Conservation (phyloP, 2,113 vertebrate species). For the Grammomys surdaster region DNA sequence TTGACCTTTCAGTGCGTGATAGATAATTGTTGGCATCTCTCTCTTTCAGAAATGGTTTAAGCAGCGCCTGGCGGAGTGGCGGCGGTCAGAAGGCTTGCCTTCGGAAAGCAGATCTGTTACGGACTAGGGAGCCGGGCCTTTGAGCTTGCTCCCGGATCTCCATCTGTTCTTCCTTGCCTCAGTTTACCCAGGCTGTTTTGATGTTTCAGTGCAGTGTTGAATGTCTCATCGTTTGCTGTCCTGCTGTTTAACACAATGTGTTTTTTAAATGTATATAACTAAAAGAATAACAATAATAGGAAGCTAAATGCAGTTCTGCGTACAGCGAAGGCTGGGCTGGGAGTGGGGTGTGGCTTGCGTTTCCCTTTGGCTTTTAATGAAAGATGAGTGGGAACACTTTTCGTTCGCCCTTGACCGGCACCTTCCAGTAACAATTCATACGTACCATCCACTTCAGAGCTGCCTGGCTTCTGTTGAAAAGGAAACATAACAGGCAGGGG, state of each 20-base stretch:
- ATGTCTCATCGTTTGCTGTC: constrained; percentile 75
- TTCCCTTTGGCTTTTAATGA: not conserved
- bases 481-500: not conserved
- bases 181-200: not conserved
- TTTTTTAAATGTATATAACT: constrained; percentile 85
- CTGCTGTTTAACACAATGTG: constrained; percentile 86
- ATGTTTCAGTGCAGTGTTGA: constrained; percentile 73
- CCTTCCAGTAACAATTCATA: not conserved
- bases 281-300: constrained; percentile 55
- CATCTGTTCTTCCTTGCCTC: not conserved
- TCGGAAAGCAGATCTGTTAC: constrained; percentile 93
- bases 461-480: not conserved
- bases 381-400: not conserved
- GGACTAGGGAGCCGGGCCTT: constrained; percentile 86
- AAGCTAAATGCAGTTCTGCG: constrained; percentile 41
- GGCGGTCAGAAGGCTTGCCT: constrained; percentile 94
- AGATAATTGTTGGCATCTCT: constrained; percentile 31
- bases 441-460: not conserved
- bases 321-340: constrained; percentile 21
- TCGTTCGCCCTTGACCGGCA: not conserved
- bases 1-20: not conserved
- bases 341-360: not conserved
- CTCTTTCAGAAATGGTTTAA: constrained; percentile 94
- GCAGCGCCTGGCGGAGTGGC: constrained; percentile 93
- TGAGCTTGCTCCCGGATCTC: not conserved